Conservation (phyloP, 2,797 vertebrate genomes). For the Schizothorax lantsangensis region DNA sequence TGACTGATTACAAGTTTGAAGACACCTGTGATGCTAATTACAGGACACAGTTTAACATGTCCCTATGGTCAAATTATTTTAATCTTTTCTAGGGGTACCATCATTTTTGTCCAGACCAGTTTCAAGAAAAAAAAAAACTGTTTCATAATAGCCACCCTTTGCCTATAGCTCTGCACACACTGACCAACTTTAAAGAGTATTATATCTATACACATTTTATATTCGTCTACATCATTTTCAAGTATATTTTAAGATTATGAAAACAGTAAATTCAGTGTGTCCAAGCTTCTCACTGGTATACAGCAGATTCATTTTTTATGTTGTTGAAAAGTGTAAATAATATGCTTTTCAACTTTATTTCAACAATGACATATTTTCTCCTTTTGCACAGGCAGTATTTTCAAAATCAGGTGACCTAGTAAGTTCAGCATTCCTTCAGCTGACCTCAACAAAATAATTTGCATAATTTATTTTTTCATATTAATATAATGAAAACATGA, state of each 20-base stretch:
- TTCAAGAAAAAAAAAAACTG: no score
- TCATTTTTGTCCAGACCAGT: no score
- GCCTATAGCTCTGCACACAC: no score
- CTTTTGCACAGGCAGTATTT: slow-evolving; percentile 75
- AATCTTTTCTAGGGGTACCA: no score
- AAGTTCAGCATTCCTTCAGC: slow-evolving; percentile 63
- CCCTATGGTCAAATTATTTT: no score
- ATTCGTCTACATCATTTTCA: no score
- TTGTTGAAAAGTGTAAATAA: not conserved
- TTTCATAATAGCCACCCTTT: no score
- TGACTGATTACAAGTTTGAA: no score
- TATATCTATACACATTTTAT: no score
- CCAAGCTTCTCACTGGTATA: not conserved
- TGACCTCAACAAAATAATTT: not conserved
- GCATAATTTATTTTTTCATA: not conserved
- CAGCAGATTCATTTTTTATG: not conserved
- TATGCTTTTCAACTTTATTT: not conserved
- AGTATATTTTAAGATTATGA: not conserved
- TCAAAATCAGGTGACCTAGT: slow-evolving; percentile 83
- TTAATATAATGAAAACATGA: slow-evolving; percentile 12
- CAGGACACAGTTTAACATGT: no score
- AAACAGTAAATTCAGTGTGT: not conserved
- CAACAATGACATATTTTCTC: slow-evolving; percentile 12
- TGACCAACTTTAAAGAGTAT: no score
- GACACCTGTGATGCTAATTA: no score